Conservation (phyloP, 1,140 invertebrate genomes). For the Polypedilum vanderplanki region DNA sequence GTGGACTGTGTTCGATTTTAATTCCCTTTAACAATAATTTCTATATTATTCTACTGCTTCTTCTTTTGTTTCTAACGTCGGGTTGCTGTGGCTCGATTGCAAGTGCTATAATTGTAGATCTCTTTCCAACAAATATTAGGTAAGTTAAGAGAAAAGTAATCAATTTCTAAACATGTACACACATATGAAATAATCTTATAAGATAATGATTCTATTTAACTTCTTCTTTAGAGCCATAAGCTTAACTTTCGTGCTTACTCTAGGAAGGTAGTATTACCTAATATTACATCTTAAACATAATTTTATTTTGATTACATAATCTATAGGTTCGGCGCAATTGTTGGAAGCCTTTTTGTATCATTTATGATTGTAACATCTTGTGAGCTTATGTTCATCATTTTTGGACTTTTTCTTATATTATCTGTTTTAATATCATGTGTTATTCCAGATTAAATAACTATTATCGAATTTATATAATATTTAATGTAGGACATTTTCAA, state of each 20-base stretch:
- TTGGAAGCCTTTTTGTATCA: neutral
- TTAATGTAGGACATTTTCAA: no score
- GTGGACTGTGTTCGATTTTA: neutral
- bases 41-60: neutral
- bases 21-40: neutral
- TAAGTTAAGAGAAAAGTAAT: neutral
- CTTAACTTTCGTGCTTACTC: neutral
- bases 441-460: neutral
- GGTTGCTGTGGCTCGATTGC: neutral
- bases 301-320: no score
- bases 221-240: neutral
- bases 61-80: neutral
- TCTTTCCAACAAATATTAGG: conserved; percentile 10
- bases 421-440: neutral
- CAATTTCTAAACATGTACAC: neutral
- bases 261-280: neutral
- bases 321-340: neutral
- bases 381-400: neutral
- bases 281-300: no score
- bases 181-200: neutral
- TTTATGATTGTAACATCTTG: neutral
- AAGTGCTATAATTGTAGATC: neutral
- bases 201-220: neutral
- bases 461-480: neutral
- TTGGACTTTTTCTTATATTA: neutral